Base-by-base conservation (phyloP, 2,113 vertebrate genomes). In the Trogon melanurus region DNA sequence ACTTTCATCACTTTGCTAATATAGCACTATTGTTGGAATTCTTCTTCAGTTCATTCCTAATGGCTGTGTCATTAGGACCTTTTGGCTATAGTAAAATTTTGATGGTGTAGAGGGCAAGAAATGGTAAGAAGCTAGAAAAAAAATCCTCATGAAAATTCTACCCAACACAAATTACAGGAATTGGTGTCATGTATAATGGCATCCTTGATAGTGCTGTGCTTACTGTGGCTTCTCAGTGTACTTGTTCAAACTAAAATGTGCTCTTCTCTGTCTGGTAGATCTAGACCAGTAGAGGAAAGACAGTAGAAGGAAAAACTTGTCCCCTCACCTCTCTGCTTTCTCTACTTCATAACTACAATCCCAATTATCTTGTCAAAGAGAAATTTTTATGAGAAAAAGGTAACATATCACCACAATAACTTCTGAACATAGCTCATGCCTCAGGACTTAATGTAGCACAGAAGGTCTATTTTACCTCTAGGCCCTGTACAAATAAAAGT, bases 401-500 rank as follows among this genome's bases (percentile, higher is more conserved):
- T 94, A 88, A 90, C 47, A 1, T 47, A 85, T 78, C 82, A 62
- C 74, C 56, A 61, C 75, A 91, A n/a, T 91, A 93, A 93, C 75
- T 93, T 74, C 53, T 88, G 72, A 91, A 60, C 60, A 9, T 32
- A 83, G 56, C 74, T 74, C 14, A 10, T 67, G 65, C 85, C 75
- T 94, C 64, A 71, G 93, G 88, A 83, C 51, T 64, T 80, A 34
- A 66, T 74, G 41, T 71, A 47, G 53, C 79, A 61, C 45, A 65
- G 38, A 50, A 76, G 45, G 60, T 92, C 73, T 84, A 27, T 51
- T 96, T 96, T 94, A 91, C 66, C 61, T 96, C 54, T 80, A 81
- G 65, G 72, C 71, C 50, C 26, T 81, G 26, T 81, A 45, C 53
- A 86, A 94, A 90, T 17, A 92, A 69, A 94, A 93, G 56, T 60